These are phyloP conservation scores for Cyclina sinensis DNA, from an alignment of 1,140 invertebrate genomes.

Conservation along the genomic window DNA sequence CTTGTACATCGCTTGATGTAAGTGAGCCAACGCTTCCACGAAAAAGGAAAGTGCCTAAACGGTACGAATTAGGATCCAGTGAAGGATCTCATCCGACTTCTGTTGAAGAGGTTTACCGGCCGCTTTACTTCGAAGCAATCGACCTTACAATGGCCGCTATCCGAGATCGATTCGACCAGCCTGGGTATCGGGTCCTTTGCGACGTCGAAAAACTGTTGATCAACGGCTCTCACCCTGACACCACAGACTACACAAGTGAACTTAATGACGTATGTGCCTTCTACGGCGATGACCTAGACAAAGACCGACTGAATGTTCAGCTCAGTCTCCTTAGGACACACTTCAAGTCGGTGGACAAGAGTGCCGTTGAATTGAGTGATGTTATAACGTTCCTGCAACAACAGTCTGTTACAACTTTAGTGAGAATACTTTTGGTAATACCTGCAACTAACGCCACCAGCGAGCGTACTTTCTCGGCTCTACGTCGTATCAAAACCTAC, in stretches of 20 bases:
- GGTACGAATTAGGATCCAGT: background rate
- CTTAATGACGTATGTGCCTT: background rate
- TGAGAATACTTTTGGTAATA: background rate
- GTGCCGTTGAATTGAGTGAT: background rate
- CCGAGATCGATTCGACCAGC: background rate
- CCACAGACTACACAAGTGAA: background rate
- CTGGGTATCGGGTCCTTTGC: background rate
- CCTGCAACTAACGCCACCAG: constrained; percentile 13
- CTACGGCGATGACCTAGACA: background rate
- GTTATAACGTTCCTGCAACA: background rate
- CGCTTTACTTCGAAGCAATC: too few species aligned
- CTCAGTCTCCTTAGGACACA: background rate
- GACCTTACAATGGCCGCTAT: background rate
- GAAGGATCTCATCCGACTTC: background rate
- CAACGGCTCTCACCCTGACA: background rate
- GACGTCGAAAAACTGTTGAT: background rate
- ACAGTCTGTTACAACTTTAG: background rate
- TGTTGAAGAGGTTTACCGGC: background rate
- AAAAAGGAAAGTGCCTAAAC: too few species aligned
- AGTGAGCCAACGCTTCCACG: too few species aligned
- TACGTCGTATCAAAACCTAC: background rate
- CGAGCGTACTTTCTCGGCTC: background rate
- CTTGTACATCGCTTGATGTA: too few species aligned
- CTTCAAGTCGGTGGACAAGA: background rate
- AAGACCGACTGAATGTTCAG: background rate